Percentiles rank a stretch among this genome's conserved stretches.
These are phyloP conservation scores for Diuraphis noxia DNA, from an alignment of 1,140 invertebrate genomes.

Conservation along the genomic window DNA sequence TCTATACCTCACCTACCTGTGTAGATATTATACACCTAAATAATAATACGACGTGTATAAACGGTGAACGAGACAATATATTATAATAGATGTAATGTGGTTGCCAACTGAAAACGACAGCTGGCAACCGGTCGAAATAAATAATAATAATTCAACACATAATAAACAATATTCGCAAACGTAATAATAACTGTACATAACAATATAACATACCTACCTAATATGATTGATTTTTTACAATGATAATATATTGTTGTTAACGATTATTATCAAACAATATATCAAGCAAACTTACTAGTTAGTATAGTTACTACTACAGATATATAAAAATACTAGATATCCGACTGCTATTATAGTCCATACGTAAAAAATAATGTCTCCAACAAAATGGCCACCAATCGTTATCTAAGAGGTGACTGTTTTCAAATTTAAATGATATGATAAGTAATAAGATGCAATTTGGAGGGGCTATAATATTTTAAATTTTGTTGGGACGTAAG, in stretches of 20 bases:
- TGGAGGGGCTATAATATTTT: too few relatives aligned
- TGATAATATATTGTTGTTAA: not conserved
- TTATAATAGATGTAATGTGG: not conserved
- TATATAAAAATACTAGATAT: too few relatives aligned
- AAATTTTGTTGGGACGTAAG: too few relatives aligned
- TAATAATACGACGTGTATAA: not conserved
- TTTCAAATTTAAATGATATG: too few relatives aligned
- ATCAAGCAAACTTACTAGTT: not conserved
- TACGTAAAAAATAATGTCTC: too few relatives aligned
- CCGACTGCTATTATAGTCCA: too few relatives aligned
- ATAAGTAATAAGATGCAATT: too few relatives aligned
- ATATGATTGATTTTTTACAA: not conserved
- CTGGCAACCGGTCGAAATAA: not conserved
- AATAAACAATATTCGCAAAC: not conserved
- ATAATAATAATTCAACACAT: not conserved
- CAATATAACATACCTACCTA: too few relatives aligned
- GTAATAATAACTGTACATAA: not conserved
- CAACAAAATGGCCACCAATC: too few relatives aligned
- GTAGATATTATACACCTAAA: not conserved
- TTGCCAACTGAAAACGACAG: not conserved
- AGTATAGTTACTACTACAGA: too few relatives aligned
- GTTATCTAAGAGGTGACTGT: too few relatives aligned
- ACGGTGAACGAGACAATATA: not conserved
- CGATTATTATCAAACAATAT: not conserved
- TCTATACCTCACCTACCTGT: not conserved